Conservation (phyloP, 2,797 vertebrate genomes). For the Lindbergichthys nudifrons region DNA sequence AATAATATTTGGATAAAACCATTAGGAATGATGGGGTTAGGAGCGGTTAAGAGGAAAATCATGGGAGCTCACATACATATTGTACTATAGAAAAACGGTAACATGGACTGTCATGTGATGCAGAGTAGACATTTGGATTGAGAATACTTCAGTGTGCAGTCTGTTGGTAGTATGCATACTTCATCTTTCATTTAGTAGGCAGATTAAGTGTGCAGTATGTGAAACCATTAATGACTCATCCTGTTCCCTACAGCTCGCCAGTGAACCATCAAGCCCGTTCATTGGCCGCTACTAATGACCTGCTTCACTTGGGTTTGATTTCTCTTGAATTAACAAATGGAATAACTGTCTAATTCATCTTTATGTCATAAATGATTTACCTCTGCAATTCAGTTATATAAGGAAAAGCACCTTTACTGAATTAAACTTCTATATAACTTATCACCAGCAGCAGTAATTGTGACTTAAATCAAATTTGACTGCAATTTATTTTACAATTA, state of each 20-base stretch:
- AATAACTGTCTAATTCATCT: neutral
- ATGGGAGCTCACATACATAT: neutral
- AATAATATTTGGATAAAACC: neutral
- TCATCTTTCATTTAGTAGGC: no score
- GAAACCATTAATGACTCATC: constrained; percentile 3
- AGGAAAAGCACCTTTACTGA: constrained; percentile 7
- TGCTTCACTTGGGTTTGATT: neutral
- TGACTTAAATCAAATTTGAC: neutral
- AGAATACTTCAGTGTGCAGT: neutral
- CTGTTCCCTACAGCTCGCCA: constrained; percentile 73
- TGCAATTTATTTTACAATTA: neutral
- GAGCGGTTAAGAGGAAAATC: neutral
- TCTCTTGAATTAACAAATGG: constrained; percentile 5
- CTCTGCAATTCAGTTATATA: constrained; percentile 13
- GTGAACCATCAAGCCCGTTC: constrained; percentile 67
- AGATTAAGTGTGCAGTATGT: no score
- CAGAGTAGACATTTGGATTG: neutral
- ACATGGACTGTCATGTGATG: neutral
- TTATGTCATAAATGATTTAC: neutral
- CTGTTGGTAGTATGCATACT: no score
- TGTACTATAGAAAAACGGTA: neutral
- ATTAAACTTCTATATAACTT: neutral
- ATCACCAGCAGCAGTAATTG: neutral
- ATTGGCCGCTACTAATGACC: constrained; percentile 57
- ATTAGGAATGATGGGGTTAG: neutral